Evolutionary conservation across 2,797 vertebrate species (phyloP), one percentile per base, ranked within the genome.

Genomic region (Paramormyrops hopkinsi): DNA sequence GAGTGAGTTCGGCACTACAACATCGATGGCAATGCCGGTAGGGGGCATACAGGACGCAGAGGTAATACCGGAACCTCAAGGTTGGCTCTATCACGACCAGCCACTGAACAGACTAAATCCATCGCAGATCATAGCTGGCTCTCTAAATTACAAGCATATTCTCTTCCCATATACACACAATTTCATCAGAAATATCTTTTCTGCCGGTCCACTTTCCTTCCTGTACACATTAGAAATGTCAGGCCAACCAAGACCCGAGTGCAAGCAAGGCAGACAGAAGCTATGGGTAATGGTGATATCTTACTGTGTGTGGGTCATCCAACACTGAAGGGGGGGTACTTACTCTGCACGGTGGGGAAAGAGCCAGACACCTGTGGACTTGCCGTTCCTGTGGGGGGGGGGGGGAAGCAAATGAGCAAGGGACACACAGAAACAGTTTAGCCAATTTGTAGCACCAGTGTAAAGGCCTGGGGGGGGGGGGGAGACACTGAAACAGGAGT

Each of bases 301-400:
- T 46, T 54, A 33, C 50, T 11, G 50, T 37, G 25, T 41, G 9
- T 25, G 7, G 56, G 25, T 14, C 12, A 7, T n/a, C 17, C 19
- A 12, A 6, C 56, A 11, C 22, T 50, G 12, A 50, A 41, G 48
- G 59, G 9, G 48, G 8, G 17, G 41, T 22, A 97, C 98, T 97
- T 97, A 98, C 97, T 97, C 95, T 96, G 97, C 88, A 96, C 93
- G 94, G 97, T 92, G 92, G 96, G 94, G 93, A 98, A 97, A 90
- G 97, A 93, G 90, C 94, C 96, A 94, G 96, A 96, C 95, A 97
- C 96, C 96, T 97, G 96, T 92, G 97, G 97, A 95, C 96, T 98
- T 89, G 97, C 93, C 73, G 97, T 95, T 95, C 98, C 98, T 99
- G 96, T 90, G 93, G 94, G 94, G 95, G 90, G 96, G 33, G 1